These are phyloP conservation scores for Cyclina sinensis DNA, from an alignment of 1,140 invertebrate genomes.

Conservation along the genomic window DNA sequence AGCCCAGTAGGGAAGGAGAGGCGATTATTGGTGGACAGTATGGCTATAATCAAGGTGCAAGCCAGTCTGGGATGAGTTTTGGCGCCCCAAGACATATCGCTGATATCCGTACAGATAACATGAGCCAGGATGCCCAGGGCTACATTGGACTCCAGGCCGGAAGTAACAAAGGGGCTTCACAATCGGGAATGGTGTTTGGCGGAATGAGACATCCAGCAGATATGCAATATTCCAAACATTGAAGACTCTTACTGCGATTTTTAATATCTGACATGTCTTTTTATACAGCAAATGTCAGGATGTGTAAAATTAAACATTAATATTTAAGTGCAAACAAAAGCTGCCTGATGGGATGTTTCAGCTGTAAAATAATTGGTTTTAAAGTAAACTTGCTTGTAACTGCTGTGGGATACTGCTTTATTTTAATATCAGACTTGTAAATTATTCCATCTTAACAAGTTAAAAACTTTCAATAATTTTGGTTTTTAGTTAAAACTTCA, in stretches of 20 bases:
- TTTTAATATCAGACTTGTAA: too few relatives aligned
- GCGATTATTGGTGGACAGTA: constrained; percentile 96
- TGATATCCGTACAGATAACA: constrained; percentile 73
- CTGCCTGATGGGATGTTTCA: too few relatives aligned
- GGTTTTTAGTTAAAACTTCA: too few relatives aligned
- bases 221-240: constrained; percentile 63
- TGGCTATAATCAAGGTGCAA: constrained; percentile 94
- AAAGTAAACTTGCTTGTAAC: too few relatives aligned
- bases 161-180: constrained; percentile 95
- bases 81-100: constrained; percentile 73
- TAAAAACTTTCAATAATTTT: too few relatives aligned
- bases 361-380: too few relatives aligned
- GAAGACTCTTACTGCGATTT: constrained; percentile 66
- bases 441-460: too few relatives aligned
- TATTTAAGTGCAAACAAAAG: too few relatives aligned
- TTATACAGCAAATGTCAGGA: too few relatives aligned
- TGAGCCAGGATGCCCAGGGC: constrained; percentile 89
- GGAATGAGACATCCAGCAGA: constrained; percentile 75
- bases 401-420: too few relatives aligned
- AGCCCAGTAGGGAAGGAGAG: constrained; percentile 85
- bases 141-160: constrained; percentile 97
- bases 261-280: too few relatives aligned
- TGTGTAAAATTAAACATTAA: too few relatives aligned
- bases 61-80: constrained; percentile 89
- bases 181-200: constrained; percentile 97